phyloP scores from a whole-genome alignment of 1,140 invertebrate species.

The Cotesia glomerata region DNA sequence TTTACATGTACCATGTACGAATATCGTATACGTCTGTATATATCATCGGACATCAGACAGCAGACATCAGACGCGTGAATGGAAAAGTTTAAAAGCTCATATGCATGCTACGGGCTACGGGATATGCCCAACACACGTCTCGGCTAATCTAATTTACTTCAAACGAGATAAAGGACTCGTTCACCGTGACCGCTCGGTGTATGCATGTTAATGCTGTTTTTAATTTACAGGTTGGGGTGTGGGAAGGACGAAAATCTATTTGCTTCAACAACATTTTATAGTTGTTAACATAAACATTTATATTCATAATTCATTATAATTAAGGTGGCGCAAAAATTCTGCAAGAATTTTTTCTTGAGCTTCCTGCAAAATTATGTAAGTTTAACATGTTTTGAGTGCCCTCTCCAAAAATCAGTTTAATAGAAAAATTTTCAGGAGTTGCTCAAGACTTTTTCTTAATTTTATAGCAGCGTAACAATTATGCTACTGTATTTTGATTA shows the following conservation, averaged over 20 bases:
- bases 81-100: conserved; percentile 20
- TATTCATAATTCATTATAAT: neutral
- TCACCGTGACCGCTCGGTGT: conserved; percentile 38
- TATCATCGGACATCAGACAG: too few species aligned
- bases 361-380: too few species aligned
- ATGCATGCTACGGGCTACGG: conserved; percentile 32
- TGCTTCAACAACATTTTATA: neutral
- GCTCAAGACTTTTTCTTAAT: too few species aligned
- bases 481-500: too few species aligned
- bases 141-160: conserved; percentile 50
- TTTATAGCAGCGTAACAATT: too few species aligned
- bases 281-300: neutral
- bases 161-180: conserved; percentile 47
- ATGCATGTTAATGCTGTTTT: conserved; percentile 12
- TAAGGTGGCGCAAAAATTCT: too few species aligned
- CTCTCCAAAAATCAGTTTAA: too few species aligned
- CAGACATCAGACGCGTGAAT: conserved; percentile 17
- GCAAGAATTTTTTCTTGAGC: too few species aligned
- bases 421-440: too few species aligned
- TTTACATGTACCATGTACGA: neutral
- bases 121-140: conserved; percentile 41
- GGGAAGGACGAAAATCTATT: neutral
- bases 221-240: neutral
- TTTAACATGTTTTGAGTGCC: too few species aligned
- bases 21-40: neutral